These are phyloP conservation scores for Brachyalestes nurse DNA, from an alignment of 2,797 vertebrate species.

Conservation along the genomic window DNA sequence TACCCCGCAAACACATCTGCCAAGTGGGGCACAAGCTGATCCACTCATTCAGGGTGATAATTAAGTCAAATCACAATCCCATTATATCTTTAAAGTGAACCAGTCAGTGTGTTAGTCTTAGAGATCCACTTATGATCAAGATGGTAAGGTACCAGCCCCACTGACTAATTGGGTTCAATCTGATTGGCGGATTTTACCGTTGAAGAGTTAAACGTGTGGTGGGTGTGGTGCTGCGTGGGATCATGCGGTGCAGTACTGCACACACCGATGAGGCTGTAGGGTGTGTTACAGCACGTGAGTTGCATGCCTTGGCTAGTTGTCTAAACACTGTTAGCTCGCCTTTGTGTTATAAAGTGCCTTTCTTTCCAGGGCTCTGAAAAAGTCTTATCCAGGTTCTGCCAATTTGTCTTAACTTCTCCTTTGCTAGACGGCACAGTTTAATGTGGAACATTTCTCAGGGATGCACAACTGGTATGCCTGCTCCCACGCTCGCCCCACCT, in stretches of 20 bases:
- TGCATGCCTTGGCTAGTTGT: constrained; percentile 22
- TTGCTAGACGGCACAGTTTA: constrained; percentile 98
- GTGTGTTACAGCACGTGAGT: background rate
- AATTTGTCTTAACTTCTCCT: constrained; percentile 84
- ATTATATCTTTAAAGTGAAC: background rate
- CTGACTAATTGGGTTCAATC: background rate
- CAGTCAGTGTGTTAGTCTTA: background rate
- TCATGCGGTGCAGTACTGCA: constrained; percentile 15
- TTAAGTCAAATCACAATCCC: constrained; percentile 9
- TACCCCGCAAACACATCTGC: constrained; percentile 34
- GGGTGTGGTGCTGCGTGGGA: background rate
- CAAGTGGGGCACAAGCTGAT: constrained; percentile 30
- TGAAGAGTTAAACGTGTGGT: background rate
- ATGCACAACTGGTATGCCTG: constrained; percentile 99
- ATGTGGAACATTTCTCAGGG: constrained; percentile 99
- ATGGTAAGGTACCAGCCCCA: background rate
- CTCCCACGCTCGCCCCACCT: constrained; percentile 97
- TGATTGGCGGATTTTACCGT: background rate
- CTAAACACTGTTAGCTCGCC: background rate
- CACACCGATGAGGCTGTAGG: background rate
- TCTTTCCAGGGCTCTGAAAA: constrained; percentile 59
- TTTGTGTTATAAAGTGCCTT: constrained; percentile 38
- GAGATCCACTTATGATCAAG: background rate
- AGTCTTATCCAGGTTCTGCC: constrained; percentile 75
- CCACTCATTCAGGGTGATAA: constrained; percentile 7